Evolutionary conservation across 2,113 vertebrate genomes (phyloP).

Genomic region (Dicentrarchus labrax): DNA sequence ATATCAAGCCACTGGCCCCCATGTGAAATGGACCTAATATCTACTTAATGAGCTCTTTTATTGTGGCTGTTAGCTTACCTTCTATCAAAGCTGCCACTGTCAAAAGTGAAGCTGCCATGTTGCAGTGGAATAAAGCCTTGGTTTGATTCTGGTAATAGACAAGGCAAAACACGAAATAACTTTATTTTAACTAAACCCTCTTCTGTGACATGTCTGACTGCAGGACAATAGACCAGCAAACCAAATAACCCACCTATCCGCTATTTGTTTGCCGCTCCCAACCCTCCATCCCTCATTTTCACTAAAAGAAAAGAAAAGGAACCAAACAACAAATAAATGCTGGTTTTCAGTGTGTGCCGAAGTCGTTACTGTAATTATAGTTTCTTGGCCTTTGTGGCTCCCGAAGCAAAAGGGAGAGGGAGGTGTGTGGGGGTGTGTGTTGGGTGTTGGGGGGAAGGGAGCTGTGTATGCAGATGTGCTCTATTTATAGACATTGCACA

Average conservation of each 20-base stretch:
- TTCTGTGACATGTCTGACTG: neutral
- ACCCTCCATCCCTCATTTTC: neutral
- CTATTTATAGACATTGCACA: slow-evolving; percentile 3
- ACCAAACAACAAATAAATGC: slow-evolving; percentile 23
- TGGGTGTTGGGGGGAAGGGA: neutral
- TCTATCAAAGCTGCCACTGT: neutral
- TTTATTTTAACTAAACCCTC: neutral
- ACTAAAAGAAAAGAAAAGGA: neutral
- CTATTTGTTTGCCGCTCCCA: neutral
- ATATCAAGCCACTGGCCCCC: neutral
- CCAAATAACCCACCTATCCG: slow-evolving; percentile 26
- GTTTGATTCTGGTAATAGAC: neutral
- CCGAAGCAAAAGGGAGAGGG: rapidly evolving
- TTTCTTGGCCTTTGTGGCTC: neutral
- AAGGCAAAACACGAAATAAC: neutral
- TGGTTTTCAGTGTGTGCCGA: slow-evolving; percentile 16
- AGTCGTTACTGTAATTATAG: slow-evolving; percentile 51
- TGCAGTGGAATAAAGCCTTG: neutral
- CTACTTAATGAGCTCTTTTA: neutral
- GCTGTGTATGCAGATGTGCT: neutral
- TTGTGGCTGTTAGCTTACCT: neutral
- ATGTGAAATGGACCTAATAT: neutral
- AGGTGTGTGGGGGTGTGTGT: neutral
- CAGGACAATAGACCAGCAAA: neutral
- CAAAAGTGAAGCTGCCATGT: neutral